Base-by-base conservation (phyloP, 2,113 vertebrate species). In the Spilogale gracilis region DNA sequence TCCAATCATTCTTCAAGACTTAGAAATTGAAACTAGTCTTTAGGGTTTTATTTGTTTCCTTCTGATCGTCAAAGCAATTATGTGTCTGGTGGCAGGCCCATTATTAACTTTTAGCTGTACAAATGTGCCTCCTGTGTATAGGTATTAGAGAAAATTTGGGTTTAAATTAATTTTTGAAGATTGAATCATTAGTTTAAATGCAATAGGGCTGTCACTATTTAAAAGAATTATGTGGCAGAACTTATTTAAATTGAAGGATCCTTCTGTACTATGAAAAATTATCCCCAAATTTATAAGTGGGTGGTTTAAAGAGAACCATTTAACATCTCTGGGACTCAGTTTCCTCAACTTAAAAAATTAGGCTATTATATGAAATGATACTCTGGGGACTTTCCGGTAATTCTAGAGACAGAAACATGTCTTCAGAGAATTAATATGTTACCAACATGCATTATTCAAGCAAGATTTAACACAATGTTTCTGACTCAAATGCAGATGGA, bases 401-500 rank as follows among this genome's bases (percentile, higher is more conserved):
- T 69, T 92, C 65, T 48, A 71, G 73, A 96, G 21, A 56, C 60
- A 60, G 50, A 91, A 3, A 3, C 20, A 38, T 48, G 12, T 80
- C 86, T 93, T 95, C 50, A 87, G 61, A 79, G 90, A 93, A 50
- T 50, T 79, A 71, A 67, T 48, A 56, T 74, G 69, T 87, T 48
- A 69, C 65, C 43, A 74, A 17, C 43, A 56, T 78, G 13, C 30
- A 54, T 94, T 97, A 92, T 93, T 16, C 27, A 84, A 80, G 60
- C 38, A 9, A 73, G 69, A 81, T 84, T 94, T 95, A 96, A 96
- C 8, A 52, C 27, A 0, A 0, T 17, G 87, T 48, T 95, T 98
- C 2, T 97, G 69, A 80, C 83, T 92, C 83, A n/a, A 76, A 82
- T 96, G 43, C 97, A 99, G 99, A 98, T 99, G 99, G 99, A 99